Percentiles rank a stretch among this genome's conserved stretches.
Evolutionary conservation across 2,113 vertebrate genomes (phyloP).

Genomic region (Malurus elegans): DNA sequence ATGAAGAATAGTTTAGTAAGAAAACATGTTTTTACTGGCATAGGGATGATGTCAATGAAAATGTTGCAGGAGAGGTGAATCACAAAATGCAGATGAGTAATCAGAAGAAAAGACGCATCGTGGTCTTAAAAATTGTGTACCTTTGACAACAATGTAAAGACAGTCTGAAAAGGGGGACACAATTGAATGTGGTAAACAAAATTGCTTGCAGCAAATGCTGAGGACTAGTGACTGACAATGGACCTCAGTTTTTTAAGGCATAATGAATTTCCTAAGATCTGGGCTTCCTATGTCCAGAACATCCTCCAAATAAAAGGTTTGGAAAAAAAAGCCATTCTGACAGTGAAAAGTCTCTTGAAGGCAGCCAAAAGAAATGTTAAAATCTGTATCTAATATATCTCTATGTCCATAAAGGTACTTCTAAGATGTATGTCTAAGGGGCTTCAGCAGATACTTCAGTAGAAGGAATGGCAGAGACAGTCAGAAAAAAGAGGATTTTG

Average conservation of each 20-base stretch:
- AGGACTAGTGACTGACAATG: not conserved
- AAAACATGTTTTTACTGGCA: slow-evolving; percentile 59
- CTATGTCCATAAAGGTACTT: not conserved
- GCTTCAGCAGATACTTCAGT: not conserved
- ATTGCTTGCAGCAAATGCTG: not conserved
- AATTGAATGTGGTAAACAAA: not conserved
- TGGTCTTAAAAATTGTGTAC: not conserved
- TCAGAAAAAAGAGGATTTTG: not conserved
- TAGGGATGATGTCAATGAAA: slow-evolving; percentile 56
- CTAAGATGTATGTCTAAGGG: not conserved
- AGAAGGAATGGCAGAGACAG: not conserved
- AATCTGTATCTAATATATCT: not conserved
- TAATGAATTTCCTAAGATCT: not conserved
- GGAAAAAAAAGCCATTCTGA: not conserved
- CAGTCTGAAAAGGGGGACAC: not conserved
- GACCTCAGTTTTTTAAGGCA: not conserved
- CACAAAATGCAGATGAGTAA: slow-evolving; percentile 62
- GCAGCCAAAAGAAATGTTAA: not conserved
- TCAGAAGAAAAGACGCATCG: not conserved
- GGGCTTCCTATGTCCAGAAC: not conserved
- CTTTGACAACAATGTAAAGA: not conserved
- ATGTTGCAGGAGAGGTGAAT: slow-evolving; percentile 52
- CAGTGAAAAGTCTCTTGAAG: not conserved
- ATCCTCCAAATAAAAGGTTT: not conserved
- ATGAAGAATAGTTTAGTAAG: not conserved